Evolutionary conservation across 2,888 invertebrate species (phyloP), one percentile per base, ranked within the genome.

Genomic region (Nipponacmea schrenckii): DNA sequence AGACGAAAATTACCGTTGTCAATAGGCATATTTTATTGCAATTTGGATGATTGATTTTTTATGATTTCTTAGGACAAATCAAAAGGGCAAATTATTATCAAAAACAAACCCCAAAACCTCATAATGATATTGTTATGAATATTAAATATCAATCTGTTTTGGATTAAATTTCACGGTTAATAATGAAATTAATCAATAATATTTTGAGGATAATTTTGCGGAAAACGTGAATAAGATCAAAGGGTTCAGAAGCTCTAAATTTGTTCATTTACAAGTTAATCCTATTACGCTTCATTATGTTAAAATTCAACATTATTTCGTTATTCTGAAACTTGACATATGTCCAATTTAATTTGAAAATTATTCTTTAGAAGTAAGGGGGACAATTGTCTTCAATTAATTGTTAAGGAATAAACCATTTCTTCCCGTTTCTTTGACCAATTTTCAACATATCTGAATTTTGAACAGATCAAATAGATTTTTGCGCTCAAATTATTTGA

Each of bases 391-490:
- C 5, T 39, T 39, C 39, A 39, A 39, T 39, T 39, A 39, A 39
- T 39, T 39, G 39, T 39, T 39, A 39, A 39, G 39, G 56, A 24
- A 56, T 56, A 56, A 56, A 24, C 20, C 24, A 20, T 24, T 56
- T 56, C 20, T 56, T 56, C 24, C 20, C 56, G 20, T 24, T 20
- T 10, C 56, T 56, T 56, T 56, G 56, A 56, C 24, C 56, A 56
- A 56, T 56, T 56, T 56, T 56, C 56, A 24, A 56, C 56, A 56
- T 20, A 56, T 56, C 24, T 56, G 56, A 56, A 24, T 56, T 56
- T 24, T 24, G 20, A 56, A 56, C 20, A 56, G 56, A 56, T 56
- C 56, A 56, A 56, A 56, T 56, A 56, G 14, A 56, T 24, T 24
- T 20, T 56, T 10, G 24, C 24, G 56, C 56, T 24, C 24, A 39